Conservation (phyloP, 2,113 vertebrate species). For the Ageneiosus marmoratus region DNA sequence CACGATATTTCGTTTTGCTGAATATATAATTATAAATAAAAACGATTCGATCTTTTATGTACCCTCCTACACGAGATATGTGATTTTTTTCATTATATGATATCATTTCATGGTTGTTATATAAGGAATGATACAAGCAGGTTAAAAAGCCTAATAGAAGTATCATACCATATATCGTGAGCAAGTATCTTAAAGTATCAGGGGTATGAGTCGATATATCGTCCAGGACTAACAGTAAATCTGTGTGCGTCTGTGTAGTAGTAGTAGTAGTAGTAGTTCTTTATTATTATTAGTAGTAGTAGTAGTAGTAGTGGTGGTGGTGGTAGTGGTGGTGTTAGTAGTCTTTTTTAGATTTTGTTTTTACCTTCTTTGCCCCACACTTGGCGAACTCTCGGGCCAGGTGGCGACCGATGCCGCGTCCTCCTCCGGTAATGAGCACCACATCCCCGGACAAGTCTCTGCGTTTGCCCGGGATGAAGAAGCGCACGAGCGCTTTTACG, state of each 20-base stretch:
- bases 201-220: background rate
- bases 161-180: background rate
- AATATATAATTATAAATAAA: no score
- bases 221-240: background rate
- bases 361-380: conserved; percentile 90
- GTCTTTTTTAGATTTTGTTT: background rate
- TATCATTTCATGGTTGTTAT: no score
- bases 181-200: background rate
- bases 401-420: conserved; percentile 93
- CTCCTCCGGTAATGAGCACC: conserved; percentile 93
- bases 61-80: no score
- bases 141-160: no score
- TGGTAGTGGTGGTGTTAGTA: background rate
- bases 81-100: no score
- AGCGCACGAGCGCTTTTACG: conserved; percentile 72
- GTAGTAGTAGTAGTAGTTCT: background rate
- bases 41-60: no score
- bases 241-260: background rate
- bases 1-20: no score
- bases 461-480: conserved; percentile 77
- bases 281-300: no score
- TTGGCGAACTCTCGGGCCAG: conserved; percentile 88
- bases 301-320: background rate
- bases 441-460: conserved; percentile 84
- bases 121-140: no score